Evolutionary conservation across 2,797 vertebrate species (phyloP).

Genomic region (Tokudaia muenninki): DNA sequence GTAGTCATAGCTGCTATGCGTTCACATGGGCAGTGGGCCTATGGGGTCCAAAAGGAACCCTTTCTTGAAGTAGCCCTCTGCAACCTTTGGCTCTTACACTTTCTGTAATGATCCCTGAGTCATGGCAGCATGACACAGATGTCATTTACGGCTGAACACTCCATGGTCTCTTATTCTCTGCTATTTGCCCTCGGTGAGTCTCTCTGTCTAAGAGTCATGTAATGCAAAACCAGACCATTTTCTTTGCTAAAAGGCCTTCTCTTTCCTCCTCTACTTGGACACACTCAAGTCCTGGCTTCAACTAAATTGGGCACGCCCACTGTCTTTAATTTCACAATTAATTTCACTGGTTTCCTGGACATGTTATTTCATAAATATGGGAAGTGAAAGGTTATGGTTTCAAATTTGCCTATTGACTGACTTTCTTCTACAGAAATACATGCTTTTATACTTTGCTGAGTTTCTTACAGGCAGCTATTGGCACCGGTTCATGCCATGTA

Average conservation of each 20-base stretch:
- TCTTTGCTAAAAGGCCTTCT: neutral
- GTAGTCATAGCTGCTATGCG: neutral
- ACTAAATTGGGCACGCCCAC: neutral
- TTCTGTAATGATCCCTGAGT: neutral
- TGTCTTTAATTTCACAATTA: neutral
- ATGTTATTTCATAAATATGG: neutral
- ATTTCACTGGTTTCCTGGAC: neutral
- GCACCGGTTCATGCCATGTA: neutral
- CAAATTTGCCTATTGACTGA: neutral
- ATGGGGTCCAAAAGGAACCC: neutral
- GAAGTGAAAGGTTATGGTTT: neutral
- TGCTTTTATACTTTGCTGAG: neutral
- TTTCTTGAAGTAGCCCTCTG: no score
- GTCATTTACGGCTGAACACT: neutral
- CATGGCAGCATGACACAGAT: neutral
- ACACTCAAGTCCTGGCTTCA: neutral
- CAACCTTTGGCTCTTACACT: neutral
- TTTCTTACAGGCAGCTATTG: neutral
- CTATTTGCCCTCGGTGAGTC: neutral
- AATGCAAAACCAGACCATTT: slow-evolving; percentile 16
- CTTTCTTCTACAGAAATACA: slow-evolving; percentile 36
- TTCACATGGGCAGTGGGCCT: no score
- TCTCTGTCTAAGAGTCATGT: neutral
- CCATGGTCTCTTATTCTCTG: neutral
- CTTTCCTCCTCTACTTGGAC: neutral